Evolutionary conservation across 2,113 vertebrate genomes (phyloP), one percentile per base, ranked within the genome.

Genomic region (Notothenia rossii): DNA sequence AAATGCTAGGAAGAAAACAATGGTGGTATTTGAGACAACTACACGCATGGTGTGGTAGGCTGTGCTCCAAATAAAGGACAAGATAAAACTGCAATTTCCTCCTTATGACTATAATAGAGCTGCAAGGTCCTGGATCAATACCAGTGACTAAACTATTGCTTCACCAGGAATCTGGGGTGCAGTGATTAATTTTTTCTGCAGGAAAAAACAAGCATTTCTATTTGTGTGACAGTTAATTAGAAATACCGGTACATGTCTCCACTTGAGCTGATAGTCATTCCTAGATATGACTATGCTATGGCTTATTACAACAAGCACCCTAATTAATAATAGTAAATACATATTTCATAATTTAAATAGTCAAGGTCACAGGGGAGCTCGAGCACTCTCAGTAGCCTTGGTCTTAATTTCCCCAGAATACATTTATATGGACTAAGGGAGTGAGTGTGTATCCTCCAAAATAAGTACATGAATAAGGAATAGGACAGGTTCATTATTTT

Each of bases 121-220:
- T 74, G 29, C 60, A 36, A 36, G 18, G 61, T 29, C 36, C 14
- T 55, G 49, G 58, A 83, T 83, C 77, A 65, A 74, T 72, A 72
- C 17, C 29, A 50, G 25, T n/a, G 49, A 33, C 55, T 60, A 15
- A 76, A 75, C 67, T 49, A 20, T 51, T 29, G 53, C 64, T 22
- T 70, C 46, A 7, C 51, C 29, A 13, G 22, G 50, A 75, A 61
- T 56, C 29, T 73, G n/a, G 33, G 22, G 15, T 29, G 58, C 50
- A 67, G 29, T 20, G 46, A 60, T 59, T 49, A 40, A 40, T 40
- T 68, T 15, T 66, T 40, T 11, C 81, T 50, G 25, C 9, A 55
- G 53, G 13, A 68, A 62, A 43, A 10, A 13, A 33, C 22, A 68
- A 40, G 63, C 46, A 29, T 22, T 40, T 14, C 20, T 12, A 5